phyloP scores from a whole-genome alignment of 2,797 vertebrate species.

The Myripristis jacobus region DNA sequence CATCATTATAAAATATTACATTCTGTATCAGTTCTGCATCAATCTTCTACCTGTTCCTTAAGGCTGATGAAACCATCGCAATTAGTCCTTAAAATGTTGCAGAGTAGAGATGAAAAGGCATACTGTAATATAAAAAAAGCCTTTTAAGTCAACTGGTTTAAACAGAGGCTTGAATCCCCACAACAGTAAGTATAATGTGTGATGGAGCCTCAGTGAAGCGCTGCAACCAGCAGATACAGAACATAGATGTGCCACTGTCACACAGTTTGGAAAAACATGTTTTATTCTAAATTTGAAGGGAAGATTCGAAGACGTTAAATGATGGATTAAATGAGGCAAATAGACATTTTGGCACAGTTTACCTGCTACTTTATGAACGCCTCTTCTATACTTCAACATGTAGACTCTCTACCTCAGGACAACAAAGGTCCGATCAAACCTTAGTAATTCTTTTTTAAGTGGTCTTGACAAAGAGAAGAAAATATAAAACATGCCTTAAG shows the following conservation, averaged over 20 bases:
- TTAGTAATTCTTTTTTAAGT: neutral
- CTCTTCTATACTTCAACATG: no score
- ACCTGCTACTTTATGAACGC: neutral
- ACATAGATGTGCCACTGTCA: no score
- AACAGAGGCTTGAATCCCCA: no score
- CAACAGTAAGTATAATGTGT: no score
- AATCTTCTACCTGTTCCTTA: constrained; percentile 12
- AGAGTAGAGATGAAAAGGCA: neutral
- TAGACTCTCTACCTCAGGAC: neutral
- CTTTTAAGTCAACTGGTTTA: neutral
- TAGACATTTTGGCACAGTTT: neutral
- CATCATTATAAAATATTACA: constrained; percentile 28
- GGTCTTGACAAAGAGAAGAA: neutral
- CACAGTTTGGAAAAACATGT: no score
- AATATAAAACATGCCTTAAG: neutral
- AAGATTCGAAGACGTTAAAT: no score
- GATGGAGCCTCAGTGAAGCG: no score
- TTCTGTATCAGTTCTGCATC: no score
- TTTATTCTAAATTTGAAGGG: no score
- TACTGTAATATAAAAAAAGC: neutral
- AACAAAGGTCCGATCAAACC: neutral
- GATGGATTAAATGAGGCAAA: neutral
- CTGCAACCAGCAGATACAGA: no score
- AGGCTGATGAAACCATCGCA: neutral
- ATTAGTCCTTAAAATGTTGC: no score